These are phyloP conservation scores for Dolichoris vasculosae DNA, from an alignment of 1,140 invertebrate genomes.

Conservation along the genomic window DNA sequence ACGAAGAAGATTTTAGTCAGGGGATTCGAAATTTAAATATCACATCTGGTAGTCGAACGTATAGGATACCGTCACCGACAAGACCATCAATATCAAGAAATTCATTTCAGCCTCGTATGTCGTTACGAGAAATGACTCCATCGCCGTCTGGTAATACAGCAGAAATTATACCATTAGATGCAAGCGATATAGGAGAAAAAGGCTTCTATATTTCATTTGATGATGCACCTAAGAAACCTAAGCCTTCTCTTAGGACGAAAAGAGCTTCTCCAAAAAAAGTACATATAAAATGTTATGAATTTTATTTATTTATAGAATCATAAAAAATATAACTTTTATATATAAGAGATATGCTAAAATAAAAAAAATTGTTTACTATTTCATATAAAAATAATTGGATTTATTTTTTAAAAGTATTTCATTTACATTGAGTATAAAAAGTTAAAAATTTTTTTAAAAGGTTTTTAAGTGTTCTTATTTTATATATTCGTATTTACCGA, in stretches of 20 bases:
- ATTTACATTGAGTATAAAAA: too few relatives aligned
- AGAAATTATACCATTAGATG: constrained; percentile 69
- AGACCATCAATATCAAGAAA: constrained; percentile 82
- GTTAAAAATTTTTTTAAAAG: too few relatives aligned
- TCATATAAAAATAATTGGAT: too few relatives aligned
- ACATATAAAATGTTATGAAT: not conserved
- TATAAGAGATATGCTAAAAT: too few relatives aligned
- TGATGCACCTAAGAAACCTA: constrained; percentile 89
- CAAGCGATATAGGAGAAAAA: constrained; percentile 80
- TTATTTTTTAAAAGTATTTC: too few relatives aligned
- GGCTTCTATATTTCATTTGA: constrained; percentile 98
- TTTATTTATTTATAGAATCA: not conserved
- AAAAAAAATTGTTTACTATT: too few relatives aligned
- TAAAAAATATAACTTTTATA: not conserved
- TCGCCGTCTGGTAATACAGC: constrained; percentile 65
- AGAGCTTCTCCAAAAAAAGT: constrained; percentile 86
- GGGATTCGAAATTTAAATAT: constrained; percentile 86
- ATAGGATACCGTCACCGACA: constrained; percentile 88
- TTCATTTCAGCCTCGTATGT: constrained; percentile 80
- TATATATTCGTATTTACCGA: too few relatives aligned
- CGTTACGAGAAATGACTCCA: constrained; percentile 70
- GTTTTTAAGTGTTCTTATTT: too few relatives aligned
- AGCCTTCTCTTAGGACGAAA: constrained; percentile 87
- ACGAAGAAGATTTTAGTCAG: constrained; percentile 76
- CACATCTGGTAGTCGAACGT: constrained; percentile 89